Percentiles rank a stretch among this genome's conserved stretches.
Conservation (phyloP, 2,888 invertebrate species). For the Didymodactylos carnosus region DNA sequence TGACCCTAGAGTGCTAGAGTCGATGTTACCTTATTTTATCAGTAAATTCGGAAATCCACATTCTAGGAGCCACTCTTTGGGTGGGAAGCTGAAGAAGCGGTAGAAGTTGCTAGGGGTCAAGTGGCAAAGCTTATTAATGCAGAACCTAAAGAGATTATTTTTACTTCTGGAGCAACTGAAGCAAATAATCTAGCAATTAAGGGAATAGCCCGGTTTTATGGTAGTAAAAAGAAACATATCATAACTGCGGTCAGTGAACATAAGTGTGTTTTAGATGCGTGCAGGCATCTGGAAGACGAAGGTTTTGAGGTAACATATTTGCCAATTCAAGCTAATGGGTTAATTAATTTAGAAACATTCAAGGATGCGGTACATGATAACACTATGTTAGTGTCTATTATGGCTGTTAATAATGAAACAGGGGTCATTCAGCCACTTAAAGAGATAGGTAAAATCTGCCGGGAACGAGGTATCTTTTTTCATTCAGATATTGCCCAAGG, state of each 20-base stretch:
- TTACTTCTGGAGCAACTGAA: conserved; percentile 17
- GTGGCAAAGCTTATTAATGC: conserved; percentile 11
- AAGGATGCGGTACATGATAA: not conserved
- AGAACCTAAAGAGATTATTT: conserved; percentile 14
- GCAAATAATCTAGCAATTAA: conserved; percentile 16
- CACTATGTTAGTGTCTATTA: conserved; percentile 11
- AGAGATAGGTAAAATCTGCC: conserved; percentile 13
- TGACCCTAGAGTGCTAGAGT: conserved; percentile 14
- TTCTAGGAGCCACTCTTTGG: conserved; percentile 10
- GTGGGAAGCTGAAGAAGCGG: conserved; percentile 15
- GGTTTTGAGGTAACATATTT: conserved; percentile 15
- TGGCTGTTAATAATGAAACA: conserved; percentile 15
- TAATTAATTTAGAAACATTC: conserved; percentile 6
- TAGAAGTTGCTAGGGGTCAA: conserved; percentile 7
- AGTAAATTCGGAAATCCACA: conserved; percentile 13
- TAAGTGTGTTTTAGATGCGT: conserved; percentile 14
- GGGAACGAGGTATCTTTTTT: conserved; percentile 11
- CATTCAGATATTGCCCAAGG: conserved; percentile 14
- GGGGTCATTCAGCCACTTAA: conserved; percentile 9
- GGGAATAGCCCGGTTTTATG: conserved; percentile 14
- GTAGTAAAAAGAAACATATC: conserved; percentile 9
- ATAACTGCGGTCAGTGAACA: conserved; percentile 16
- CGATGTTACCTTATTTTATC: conserved; percentile 1
- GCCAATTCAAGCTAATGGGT: not conserved
- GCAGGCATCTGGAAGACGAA: conserved; percentile 13